phyloP scores from a whole-genome alignment of 2,888 invertebrate species.

The Arge pagana region DNA sequence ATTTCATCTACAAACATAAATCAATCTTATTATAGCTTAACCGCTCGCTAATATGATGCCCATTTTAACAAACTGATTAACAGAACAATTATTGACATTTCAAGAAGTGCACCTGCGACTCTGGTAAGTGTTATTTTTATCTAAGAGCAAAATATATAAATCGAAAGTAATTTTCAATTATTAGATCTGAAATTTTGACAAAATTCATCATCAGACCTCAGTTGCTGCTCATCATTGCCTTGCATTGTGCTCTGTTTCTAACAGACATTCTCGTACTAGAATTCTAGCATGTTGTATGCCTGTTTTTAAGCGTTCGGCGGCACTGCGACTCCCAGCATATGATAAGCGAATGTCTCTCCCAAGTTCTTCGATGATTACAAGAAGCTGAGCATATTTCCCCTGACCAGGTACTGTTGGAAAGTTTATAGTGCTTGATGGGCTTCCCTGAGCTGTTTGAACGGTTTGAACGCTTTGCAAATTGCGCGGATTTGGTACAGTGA shows the following conservation, averaged over 20 bases:
- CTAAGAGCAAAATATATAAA: constrained; percentile 9
- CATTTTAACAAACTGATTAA: neutral
- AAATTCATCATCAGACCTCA: constrained; percentile 1
- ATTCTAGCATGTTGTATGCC: constrained; percentile 55
- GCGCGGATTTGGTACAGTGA: constrained; percentile 56
- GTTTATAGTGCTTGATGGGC: constrained; percentile 53
- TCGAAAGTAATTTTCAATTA: constrained; percentile 6
- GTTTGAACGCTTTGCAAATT: constrained; percentile 52
- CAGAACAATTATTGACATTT: neutral
- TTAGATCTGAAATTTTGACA: constrained; percentile 4
- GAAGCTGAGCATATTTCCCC: constrained; percentile 54
- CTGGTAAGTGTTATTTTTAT: constrained; percentile 1
- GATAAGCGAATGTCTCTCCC: constrained; percentile 57
- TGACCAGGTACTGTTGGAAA: constrained; percentile 55
- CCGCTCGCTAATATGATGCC: neutral
- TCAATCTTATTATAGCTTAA: constrained; percentile 4
- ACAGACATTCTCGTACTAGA: constrained; percentile 53
- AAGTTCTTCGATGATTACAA: constrained; percentile 59
- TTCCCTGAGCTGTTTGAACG: constrained; percentile 52
- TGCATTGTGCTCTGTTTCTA: constrained; percentile 56
- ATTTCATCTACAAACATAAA: constrained; percentile 1
- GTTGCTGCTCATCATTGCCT: constrained; percentile 47
- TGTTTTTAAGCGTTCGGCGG: constrained; percentile 55
- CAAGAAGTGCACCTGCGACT: neutral
- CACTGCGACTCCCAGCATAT: constrained; percentile 55